Evolutionary conservation across 1,140 invertebrate genomes (phyloP), one percentile per base, ranked within the genome.

Genomic region (Brachionus calyciflorus): DNA sequence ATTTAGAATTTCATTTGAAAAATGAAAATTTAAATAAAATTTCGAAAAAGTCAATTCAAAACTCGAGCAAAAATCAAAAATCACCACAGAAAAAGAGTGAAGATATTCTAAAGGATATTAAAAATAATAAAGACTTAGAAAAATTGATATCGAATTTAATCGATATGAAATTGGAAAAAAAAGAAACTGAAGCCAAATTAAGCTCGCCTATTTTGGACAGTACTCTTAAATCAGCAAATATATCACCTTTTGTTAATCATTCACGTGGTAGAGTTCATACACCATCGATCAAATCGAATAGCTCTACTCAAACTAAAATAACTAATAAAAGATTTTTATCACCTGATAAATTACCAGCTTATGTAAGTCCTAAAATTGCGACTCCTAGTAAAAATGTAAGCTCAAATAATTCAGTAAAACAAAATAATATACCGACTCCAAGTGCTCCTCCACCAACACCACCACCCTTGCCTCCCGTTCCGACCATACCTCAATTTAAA

Each of bases 281-380:
- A 49, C n/a, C 46, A 10, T 37, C 55, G 5, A 28, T 33, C 1
- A 60, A 60, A 60, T 60, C 55, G 0, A 60, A 37, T 30, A 41
- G 28, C 17, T 60, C 55, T 6, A 60, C 55, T 0, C 60, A 65
- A 65, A 65, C 60, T 24, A 65, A 65, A 46, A 65, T 65, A 44
- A 65, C 60, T n/a, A 21, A 24, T 41, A 65, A 65, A 41, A 24
- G 60, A 65, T 65, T 65, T 44, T 65, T 44, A 12, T 65, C 60
- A n/a, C 60, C 60, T n/a, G 60, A 65, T 41, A 65, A 65, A 12
- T 41, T 65, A 14, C 60, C 60, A 0, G 37, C 40, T 17, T 41
- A 44, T 44, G 1, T 65, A 12, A 65, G 19, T 19, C 40, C 37
- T 0, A 65, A 65, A 65, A 65, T 19, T 24, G 19, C 26, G 4